phyloP scores from a whole-genome alignment of 2,888 invertebrate species.

The Muschampia plurimacula region DNA sequence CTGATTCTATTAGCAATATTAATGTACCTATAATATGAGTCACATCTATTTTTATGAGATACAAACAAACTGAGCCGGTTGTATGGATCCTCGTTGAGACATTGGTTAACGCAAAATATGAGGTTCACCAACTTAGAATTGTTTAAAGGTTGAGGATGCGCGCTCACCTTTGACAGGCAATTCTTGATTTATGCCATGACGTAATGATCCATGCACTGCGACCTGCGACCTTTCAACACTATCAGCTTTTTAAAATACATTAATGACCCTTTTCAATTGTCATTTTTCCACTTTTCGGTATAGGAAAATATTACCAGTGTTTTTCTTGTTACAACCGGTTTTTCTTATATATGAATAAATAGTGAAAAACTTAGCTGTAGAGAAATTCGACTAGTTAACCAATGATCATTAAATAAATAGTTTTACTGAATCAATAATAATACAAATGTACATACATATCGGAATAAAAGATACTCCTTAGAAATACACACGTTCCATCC shows the following conservation, averaged over 20 bases:
- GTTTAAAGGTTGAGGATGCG: slow-evolving; percentile 78
- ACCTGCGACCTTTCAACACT: slow-evolving; percentile 16
- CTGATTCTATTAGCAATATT: slow-evolving; percentile 31
- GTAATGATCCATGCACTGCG: slow-evolving; percentile 54
- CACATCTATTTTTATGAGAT: slow-evolving; percentile 61
- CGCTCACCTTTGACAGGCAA: slow-evolving; percentile 61
- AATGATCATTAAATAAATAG: no score
- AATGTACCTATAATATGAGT: slow-evolving; percentile 53
- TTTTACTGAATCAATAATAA: no score
- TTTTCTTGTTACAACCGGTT: background rate
- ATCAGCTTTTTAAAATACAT: slow-evolving; percentile 12
- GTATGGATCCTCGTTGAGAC: slow-evolving; percentile 47
- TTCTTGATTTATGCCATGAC: slow-evolving; percentile 59
- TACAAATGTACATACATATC: no score
- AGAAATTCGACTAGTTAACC: no score
- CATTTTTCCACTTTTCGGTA: background rate
- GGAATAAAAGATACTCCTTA: no score
- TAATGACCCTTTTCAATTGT: background rate
- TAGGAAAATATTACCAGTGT: background rate
- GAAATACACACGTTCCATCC: no score
- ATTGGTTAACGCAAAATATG: slow-evolving; percentile 55
- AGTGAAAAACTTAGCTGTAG: no score
- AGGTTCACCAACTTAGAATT: slow-evolving; percentile 56
- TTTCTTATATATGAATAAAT: no score
- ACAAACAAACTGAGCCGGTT: slow-evolving; percentile 54